Percentiles rank a stretch among this genome's conserved stretches.
These are phyloP conservation scores for Megaceryle maxima DNA, from an alignment of 2,113 vertebrate genomes.

Conservation along the genomic window DNA sequence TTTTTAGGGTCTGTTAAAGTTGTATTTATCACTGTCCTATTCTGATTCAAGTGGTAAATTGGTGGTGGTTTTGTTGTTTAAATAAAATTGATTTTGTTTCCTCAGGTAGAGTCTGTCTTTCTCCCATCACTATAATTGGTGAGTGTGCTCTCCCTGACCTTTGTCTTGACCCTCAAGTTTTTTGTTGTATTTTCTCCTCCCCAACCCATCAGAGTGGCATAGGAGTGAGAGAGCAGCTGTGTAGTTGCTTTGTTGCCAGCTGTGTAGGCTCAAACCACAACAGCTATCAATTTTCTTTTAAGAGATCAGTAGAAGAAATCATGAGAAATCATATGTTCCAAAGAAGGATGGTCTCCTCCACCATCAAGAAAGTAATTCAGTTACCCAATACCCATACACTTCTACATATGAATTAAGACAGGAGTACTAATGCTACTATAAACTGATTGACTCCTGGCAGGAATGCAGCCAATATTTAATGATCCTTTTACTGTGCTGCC, in stretches of 20 bases:
- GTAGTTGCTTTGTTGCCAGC: no score
- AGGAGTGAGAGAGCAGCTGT: no score
- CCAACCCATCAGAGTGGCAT: no score
- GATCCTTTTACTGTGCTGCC: neutral
- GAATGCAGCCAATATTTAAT: neutral
- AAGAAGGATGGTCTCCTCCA: neutral
- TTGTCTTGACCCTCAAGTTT: no score
- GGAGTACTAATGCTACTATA: neutral
- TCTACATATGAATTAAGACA: neutral
- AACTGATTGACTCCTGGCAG: neutral
- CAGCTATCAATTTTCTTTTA: neutral
- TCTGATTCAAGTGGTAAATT: neutral
- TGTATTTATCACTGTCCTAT: neutral
- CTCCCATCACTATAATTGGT: neutral
- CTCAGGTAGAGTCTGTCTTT: neutral
- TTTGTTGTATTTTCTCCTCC: no score
- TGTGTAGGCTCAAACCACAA: no score
- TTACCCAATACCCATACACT: neutral
- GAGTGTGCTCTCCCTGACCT: no score
- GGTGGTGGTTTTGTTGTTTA: neutral
- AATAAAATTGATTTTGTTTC: neutral
- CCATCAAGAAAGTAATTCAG: neutral
- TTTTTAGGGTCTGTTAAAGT: neutral
- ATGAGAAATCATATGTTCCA: neutral
- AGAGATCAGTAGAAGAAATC: neutral